Base-by-base conservation (phyloP, 1,140 invertebrate genomes). In the Xylocopa sonorina region DNA sequence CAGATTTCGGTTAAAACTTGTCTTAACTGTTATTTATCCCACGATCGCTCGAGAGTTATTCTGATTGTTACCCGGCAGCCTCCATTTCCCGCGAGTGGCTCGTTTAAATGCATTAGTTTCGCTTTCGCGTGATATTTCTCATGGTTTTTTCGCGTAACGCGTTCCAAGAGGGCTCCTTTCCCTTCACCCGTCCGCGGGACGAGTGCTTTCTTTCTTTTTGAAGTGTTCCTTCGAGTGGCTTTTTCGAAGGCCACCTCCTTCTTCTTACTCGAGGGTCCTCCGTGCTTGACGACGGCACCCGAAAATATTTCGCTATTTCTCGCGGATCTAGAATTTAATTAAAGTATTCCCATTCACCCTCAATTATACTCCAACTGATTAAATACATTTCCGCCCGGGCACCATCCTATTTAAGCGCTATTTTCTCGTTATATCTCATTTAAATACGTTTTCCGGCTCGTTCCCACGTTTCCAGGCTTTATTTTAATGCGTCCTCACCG, bases 31-130 rank as follows among this genome's bases (percentile, higher is more conserved):
- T n/a, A n/a, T n/a, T n/a, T n/a, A n/a, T n/a, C n/a, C n/a, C n/a
- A n/a, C n/a, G n/a, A n/a, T n/a, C n/a, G n/a, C n/a, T n/a, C n/a
- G n/a, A n/a, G n/a, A n/a, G n/a, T n/a, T n/a, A n/a, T n/a, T n/a
- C n/a, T n/a, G n/a, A n/a, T n/a, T n/a, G n/a, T n/a, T n/a, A n/a
- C n/a, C n/a, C n/a, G n/a, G n/a, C n/a, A n/a, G n/a, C n/a, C n/a
- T n/a, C n/a, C n/a, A n/a, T n/a, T 58, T 9, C 21, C 9, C 18
- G 18, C 9, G 18, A n/a, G 21, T 58, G 18, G 32, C 29, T 58
- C 60, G 21, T 62, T 62, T 62, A 62, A 58, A 58, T 58, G 57
- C 57, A 58, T 58, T 34, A 58, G 57, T 58, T 58, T 34, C 57
- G 29, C 57, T 34, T 58, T 34, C 21, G 57, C 21, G 18, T 12